Evolutionary conservation across 2,888 invertebrate genomes (phyloP).

Genomic region (Alviniconcha strummeri): DNA sequence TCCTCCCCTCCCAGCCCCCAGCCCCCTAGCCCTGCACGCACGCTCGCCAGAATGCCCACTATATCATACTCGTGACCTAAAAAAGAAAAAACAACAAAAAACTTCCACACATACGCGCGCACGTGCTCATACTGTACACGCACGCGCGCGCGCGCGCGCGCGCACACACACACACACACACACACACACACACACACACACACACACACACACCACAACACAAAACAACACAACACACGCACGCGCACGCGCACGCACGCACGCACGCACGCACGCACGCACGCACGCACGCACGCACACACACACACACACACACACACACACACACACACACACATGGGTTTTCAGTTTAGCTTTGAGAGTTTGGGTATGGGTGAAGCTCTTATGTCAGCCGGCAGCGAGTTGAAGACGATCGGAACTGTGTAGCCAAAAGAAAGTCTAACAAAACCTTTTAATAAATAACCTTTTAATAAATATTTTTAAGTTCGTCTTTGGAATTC

Average conservation of each 20-base stretch:
- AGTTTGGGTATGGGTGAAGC: no score
- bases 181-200: background rate
- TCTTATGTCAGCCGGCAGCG: no score
- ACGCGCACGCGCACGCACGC: background rate
- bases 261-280: slow-evolving; percentile 4
- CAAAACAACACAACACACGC: background rate
- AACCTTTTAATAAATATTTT: no score
- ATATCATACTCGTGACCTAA: no score
- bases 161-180: background rate
- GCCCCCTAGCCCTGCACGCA: background rate
- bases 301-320: background rate
- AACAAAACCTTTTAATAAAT: no score
- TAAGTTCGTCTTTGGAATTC: no score
- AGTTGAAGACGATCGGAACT: no score
- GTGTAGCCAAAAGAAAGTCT: no score
- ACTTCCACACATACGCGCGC: background rate
- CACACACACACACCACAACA: background rate
- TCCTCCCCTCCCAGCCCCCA: background rate
- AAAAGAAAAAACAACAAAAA: background rate
- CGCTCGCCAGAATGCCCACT: background rate
- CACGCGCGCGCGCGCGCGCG: background rate
- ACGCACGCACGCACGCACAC: background rate
- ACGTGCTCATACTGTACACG: background rate
- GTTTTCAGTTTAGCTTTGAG: background rate
- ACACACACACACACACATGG: background rate